phyloP scores from a whole-genome alignment of 2,797 vertebrate species.

The Streptopelia turtur region DNA sequence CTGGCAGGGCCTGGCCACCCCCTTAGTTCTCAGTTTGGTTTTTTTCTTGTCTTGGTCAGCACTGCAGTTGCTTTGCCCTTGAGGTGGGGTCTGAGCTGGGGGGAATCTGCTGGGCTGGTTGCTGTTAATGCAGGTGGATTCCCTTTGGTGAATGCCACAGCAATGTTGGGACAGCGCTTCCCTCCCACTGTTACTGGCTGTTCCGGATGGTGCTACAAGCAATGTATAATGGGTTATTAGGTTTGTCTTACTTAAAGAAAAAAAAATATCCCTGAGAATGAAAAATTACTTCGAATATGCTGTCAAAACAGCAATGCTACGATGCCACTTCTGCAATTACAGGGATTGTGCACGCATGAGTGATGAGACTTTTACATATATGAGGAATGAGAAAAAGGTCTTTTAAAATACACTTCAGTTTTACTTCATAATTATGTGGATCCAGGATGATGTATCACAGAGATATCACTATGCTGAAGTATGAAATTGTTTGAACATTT shows the following conservation, averaged over 20 bases:
- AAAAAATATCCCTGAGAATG: background rate
- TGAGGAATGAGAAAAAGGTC: conserved; percentile 14
- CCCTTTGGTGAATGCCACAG: background rate
- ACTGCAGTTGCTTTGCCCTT: background rate
- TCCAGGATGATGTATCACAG: background rate
- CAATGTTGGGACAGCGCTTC: background rate
- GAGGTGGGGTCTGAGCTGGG: background rate
- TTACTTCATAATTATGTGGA: conserved; percentile 14
- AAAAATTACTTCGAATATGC: conserved; percentile 5
- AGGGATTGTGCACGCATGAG: background rate
- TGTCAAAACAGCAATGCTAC: conserved; percentile 20
- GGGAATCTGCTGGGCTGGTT: background rate
- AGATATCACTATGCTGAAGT: background rate
- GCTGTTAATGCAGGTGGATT: background rate
- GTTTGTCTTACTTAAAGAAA: background rate
- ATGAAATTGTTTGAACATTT: conserved; percentile 36
- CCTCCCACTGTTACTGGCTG: background rate
- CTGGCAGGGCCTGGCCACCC: background rate
- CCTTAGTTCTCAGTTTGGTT: background rate
- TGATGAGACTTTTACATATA: conserved; percentile 5
- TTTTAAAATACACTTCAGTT: conserved; percentile 37
- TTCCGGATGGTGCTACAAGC: background rate
- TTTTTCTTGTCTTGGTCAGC: background rate
- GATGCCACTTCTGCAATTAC: background rate
- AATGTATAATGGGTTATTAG: background rate